Evolutionary conservation across 1,140 invertebrate genomes (phyloP).

Genomic region (Achatina immaculata): DNA sequence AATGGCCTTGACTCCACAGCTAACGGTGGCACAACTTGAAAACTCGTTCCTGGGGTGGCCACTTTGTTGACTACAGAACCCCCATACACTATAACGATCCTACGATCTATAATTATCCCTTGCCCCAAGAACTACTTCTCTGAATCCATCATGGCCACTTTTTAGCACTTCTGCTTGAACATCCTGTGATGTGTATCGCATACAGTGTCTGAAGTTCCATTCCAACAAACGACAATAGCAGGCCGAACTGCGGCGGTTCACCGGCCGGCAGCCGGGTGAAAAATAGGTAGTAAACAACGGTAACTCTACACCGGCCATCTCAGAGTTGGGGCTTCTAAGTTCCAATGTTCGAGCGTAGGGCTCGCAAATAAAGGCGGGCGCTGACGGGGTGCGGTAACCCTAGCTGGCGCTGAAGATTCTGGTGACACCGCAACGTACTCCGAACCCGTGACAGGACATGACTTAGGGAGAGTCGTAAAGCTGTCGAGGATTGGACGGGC

Average conservation of each 20-base stretch:
- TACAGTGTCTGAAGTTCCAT: not conserved
- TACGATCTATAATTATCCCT: constrained; percentile 1
- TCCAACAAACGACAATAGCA: not conserved
- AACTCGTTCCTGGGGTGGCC: too few relatives aligned
- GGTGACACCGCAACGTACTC: constrained; percentile 13
- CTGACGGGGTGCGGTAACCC: not conserved
- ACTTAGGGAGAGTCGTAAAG: constrained; percentile 16
- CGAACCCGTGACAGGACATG: constrained; percentile 8
- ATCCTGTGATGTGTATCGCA: not conserved
- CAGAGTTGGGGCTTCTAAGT: not conserved
- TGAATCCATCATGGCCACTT: not conserved
- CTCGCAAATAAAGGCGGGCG: constrained; percentile 31
- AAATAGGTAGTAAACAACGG: not conserved
- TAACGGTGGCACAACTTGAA: too few relatives aligned
- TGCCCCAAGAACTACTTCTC: not conserved
- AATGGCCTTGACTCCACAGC: too few relatives aligned
- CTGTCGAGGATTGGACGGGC: not conserved
- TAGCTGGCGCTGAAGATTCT: not conserved
- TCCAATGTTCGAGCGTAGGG: not conserved
- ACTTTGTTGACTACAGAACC: too few relatives aligned
- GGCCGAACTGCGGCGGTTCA: too few relatives aligned
- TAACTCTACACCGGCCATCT: not conserved
- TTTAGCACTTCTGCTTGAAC: constrained; percentile 2
- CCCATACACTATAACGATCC: too few relatives aligned
- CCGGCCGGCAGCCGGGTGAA: not conserved